phyloP scores from a whole-genome alignment of 37 sponge, comb jelly and placozoan genomes.

The Spongia lamella region DNA sequence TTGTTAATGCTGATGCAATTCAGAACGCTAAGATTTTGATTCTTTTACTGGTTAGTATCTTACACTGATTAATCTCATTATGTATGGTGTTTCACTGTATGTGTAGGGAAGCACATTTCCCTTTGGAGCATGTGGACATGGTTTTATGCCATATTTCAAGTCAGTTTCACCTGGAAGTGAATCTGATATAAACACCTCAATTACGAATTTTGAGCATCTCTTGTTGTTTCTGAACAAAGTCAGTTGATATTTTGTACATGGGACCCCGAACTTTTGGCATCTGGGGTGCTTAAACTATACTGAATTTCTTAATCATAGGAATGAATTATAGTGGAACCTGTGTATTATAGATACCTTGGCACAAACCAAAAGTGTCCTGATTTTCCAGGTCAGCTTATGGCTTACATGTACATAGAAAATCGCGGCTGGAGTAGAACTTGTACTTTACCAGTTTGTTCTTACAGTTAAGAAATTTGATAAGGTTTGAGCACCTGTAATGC shows the following conservation, averaged over 20 bases:
- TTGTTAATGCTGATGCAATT: conserved; percentile 45
- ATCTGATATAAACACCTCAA: neutral
- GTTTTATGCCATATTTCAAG: conserved; percentile 59
- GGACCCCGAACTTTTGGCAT: no score
- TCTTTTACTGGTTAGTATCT: conserved; percentile 52
- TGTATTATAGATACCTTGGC: no score
- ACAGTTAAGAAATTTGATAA: no score
- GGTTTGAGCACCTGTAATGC: no score
- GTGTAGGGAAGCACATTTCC: conserved; percentile 68
- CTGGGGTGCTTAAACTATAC: no score
- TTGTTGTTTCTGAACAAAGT: conserved; percentile 44
- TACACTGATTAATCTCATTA: neutral
- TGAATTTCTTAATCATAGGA: no score
- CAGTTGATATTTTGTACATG: neutral
- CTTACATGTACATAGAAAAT: no score
- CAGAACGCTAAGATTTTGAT: conserved; percentile 60
- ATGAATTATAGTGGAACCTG: no score
- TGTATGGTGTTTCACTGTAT: neutral
- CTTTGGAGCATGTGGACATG: conserved; percentile 77
- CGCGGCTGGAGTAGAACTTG: no score
- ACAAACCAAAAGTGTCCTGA: no score
- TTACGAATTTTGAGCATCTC: conserved; percentile 64
- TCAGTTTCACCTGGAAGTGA: conserved; percentile 1
- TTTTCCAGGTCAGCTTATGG: no score
- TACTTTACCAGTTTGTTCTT: no score